These are phyloP conservation scores for Platorchestia sp. DNA, from an alignment of 1,140 invertebrate genomes.

Conservation along the genomic window DNA sequence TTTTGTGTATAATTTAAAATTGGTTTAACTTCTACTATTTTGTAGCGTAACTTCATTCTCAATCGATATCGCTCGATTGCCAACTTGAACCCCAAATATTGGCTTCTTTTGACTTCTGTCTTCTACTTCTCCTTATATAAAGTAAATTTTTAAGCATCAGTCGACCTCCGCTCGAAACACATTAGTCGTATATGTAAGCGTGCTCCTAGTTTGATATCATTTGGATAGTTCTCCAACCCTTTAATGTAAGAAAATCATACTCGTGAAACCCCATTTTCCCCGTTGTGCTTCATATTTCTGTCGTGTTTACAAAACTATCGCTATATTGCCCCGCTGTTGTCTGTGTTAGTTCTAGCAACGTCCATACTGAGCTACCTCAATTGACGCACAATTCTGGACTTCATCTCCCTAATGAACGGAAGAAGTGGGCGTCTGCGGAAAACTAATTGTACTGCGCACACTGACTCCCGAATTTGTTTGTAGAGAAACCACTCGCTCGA, in stretches of 20 bases:
- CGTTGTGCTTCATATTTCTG: not conserved
- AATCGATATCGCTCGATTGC: slow-evolving; percentile 4
- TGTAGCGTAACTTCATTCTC: not conserved
- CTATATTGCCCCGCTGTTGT: not conserved
- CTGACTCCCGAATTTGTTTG: not conserved
- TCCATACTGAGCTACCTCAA: not conserved
- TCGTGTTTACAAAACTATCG: slow-evolving; percentile 1
- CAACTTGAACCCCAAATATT: not conserved
- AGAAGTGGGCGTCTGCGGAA: not conserved
- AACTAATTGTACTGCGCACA: not conserved
- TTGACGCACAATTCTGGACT: not conserved
- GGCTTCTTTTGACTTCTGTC: not conserved
- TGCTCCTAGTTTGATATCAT: slow-evolving; percentile 18
- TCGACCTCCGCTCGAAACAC: slow-evolving; percentile 55
- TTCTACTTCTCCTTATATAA: slow-evolving; percentile 21
- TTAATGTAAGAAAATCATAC: slow-evolving; percentile 9
- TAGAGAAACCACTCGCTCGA: not conserved
- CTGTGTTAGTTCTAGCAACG: slow-evolving; percentile 16
- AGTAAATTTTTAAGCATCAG: slow-evolving; percentile 50
- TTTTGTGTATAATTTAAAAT: not conserved
- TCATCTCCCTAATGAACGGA: not conserved
- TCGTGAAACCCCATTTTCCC: not conserved
- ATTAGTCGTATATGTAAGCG: slow-evolving; percentile 44
- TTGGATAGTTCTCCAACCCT: slow-evolving; percentile 20
- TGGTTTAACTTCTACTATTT: not conserved